These are phyloP conservation scores for Cyclargus thomasi DNA, from an alignment of 1,140 invertebrate genomes.

Conservation along the genomic window DNA sequence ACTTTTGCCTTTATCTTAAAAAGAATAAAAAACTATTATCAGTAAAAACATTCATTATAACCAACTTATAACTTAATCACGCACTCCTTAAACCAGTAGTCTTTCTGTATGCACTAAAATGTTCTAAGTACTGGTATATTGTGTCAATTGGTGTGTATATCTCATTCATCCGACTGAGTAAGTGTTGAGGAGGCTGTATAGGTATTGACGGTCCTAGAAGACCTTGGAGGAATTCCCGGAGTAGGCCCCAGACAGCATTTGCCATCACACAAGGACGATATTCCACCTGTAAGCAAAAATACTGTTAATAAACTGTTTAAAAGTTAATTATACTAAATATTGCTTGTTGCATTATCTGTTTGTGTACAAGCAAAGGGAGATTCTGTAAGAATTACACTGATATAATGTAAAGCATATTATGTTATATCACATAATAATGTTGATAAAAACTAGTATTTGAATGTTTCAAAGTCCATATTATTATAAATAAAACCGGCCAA, in stretches of 20 bases:
- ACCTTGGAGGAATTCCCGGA: conserved; percentile 94
- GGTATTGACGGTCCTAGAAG: conserved; percentile 88
- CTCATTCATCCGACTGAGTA: conserved; percentile 88
- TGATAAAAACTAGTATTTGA: no score
- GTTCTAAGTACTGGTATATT: conserved; percentile 95
- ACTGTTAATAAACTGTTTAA: not conserved
- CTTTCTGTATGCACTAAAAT: conserved; percentile 93
- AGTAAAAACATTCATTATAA: conserved; percentile 12
- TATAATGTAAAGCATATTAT: no score
- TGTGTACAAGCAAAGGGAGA: no score
- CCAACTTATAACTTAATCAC: conserved; percentile 23
- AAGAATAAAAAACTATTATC: not conserved
- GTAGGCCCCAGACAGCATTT: conserved; percentile 91
- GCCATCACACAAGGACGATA: conserved; percentile 93
- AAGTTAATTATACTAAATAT: not conserved
- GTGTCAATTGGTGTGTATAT: conserved; percentile 93
- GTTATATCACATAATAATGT: no score
- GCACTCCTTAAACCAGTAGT: conserved; percentile 51
- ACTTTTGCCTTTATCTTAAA: not conserved
- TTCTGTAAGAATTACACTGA: no score
- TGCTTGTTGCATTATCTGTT: not conserved
- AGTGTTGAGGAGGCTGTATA: conserved; percentile 75
- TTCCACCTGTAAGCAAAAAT: conserved; percentile 80
- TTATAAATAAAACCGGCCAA: no score
- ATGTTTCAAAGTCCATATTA: no score